These are phyloP conservation scores for Fringilla coelebs DNA, from an alignment of 2,797 vertebrate species.

Conservation along the genomic window DNA sequence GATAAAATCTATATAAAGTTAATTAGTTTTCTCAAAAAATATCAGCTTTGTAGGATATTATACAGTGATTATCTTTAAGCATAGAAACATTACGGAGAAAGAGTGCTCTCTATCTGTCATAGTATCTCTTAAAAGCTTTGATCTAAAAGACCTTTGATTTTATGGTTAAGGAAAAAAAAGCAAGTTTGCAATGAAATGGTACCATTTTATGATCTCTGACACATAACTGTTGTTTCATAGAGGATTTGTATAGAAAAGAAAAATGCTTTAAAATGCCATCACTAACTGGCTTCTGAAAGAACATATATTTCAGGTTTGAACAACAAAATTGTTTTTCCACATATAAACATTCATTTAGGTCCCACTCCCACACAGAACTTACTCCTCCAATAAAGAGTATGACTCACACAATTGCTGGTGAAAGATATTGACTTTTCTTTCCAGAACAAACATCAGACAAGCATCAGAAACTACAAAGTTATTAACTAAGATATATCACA, in stretches of 20 bases:
- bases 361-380: background rate
- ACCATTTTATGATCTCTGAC: slow-evolving; percentile 40
- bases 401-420: slow-evolving; percentile 18
- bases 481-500: slow-evolving; percentile 12
- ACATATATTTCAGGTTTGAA: slow-evolving; percentile 34
- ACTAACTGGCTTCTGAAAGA: slow-evolving; percentile 19
- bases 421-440: slow-evolving; percentile 43
- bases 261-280: slow-evolving; percentile 30
- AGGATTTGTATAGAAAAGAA: slow-evolving; percentile 8
- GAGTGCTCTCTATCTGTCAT: background rate
- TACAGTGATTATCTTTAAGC: background rate
- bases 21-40: background rate
- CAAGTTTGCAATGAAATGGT: background rate
- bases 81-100: background rate
- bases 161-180: background rate
- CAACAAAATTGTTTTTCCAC: slow-evolving; percentile 45
- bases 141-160: slow-evolving; percentile 40
- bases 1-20: background rate
- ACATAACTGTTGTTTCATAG: background rate
- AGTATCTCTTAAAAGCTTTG: slow-evolving; percentile 26
- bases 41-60: background rate
- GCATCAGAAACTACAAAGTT: background rate
- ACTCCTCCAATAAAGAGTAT: background rate
- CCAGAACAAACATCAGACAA: background rate
- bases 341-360: slow-evolving; percentile 38